Conservation (phyloP, 2,797 vertebrate species). For the Leucoraja ocellata region DNA sequence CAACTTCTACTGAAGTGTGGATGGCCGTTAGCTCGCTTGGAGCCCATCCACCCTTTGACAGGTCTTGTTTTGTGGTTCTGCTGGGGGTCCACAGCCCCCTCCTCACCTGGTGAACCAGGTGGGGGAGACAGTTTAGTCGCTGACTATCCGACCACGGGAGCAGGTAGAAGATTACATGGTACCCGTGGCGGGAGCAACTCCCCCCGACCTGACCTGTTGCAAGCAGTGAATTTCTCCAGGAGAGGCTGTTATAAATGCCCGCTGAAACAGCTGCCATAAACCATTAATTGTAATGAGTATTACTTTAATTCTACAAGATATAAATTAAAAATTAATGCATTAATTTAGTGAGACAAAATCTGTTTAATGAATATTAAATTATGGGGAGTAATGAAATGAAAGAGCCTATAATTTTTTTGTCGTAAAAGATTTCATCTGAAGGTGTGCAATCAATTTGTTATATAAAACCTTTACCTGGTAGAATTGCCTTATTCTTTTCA, state of each 20-base stretch:
- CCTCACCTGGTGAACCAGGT: no score
- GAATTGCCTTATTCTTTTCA: slow-evolving; percentile 19
- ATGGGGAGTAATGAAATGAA: background rate
- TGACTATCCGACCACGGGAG: no score
- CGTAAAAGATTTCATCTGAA: slow-evolving; percentile 8
- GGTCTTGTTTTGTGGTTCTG: no score
- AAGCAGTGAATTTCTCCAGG: background rate
- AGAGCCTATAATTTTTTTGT: background rate
- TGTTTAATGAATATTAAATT: slow-evolving; percentile 38
- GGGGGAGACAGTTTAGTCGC: no score
- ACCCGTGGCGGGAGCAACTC: no score
- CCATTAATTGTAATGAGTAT: slow-evolving; percentile 34
- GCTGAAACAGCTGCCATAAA: slow-evolving; percentile 12
- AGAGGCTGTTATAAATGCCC: background rate
- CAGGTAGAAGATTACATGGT: no score
- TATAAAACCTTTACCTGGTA: slow-evolving; percentile 15
- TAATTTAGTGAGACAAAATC: slow-evolving; percentile 37
- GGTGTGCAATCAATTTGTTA: slow-evolving; percentile 17
- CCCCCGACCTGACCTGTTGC: no score
- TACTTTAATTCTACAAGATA: slow-evolving; percentile 32
- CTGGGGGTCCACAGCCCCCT: no score
- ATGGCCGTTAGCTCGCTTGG: no score
- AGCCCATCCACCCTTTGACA: no score
- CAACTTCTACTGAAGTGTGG: no score
- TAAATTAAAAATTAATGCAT: slow-evolving; percentile 38